Percentiles rank a stretch among this genome's conserved stretches.
Conservation (phyloP, 2,113 vertebrate species). For the Austrofundulus limnaeus region DNA sequence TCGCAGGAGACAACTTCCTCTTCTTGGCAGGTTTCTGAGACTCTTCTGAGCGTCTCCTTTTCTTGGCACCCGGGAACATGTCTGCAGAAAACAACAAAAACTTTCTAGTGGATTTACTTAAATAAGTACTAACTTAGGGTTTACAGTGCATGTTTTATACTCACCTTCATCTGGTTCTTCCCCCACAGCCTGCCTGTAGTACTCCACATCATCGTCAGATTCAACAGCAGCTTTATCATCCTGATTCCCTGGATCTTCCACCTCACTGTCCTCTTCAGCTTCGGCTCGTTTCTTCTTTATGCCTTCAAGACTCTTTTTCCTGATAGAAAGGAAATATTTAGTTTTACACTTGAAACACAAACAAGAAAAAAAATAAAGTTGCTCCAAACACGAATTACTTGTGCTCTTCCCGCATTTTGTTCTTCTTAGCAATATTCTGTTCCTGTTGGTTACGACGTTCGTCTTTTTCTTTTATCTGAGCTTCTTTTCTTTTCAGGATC, state of each 20-base stretch:
- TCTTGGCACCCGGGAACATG: conserved; percentile 77
- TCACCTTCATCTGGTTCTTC: conserved; percentile 88
- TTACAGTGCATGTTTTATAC: not conserved
- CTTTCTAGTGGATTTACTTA: not conserved
- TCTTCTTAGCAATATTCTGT: conserved; percentile 80
- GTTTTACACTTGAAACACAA: accelerated
- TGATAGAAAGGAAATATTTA: conserved; percentile 27
- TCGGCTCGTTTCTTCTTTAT: conserved; percentile 76
- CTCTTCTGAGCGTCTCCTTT: conserved; percentile 41
- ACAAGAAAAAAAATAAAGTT: not conserved
- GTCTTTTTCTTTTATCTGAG: conserved; percentile 76
- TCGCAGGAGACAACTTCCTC: conserved; percentile 42
- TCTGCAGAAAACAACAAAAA: conserved; percentile 56
- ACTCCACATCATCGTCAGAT: conserved; percentile 87
- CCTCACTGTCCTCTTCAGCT: conserved; percentile 78
- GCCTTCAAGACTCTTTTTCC: conserved; percentile 86
- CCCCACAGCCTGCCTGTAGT: conserved; percentile 90
- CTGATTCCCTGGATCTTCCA: conserved; percentile 84
- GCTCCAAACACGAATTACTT: conserved; percentile 65
- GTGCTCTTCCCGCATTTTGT: conserved; percentile 75
- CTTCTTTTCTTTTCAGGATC: conserved; percentile 82
- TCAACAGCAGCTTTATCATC: conserved; percentile 59
- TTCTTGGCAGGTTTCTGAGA: conserved; percentile 63
- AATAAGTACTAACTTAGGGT: not conserved
- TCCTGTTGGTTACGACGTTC: conserved; percentile 82